Base-by-base conservation (phyloP, 2,797 vertebrate species). In the Muscicapa striata region DNA sequence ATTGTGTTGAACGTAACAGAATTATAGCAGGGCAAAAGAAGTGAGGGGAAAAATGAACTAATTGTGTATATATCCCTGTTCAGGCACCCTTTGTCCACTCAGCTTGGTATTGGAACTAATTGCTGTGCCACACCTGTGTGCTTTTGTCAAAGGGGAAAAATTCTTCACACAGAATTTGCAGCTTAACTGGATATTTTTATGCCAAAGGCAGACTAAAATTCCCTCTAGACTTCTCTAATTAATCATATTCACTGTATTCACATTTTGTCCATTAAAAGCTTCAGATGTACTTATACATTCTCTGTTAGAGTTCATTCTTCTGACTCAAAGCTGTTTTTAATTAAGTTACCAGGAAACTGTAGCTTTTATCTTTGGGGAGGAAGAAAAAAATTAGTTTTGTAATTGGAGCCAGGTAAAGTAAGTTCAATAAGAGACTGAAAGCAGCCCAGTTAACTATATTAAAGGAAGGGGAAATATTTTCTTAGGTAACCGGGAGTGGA, bases 401-500 rank as follows among this genome's bases (percentile, higher is more conserved):
- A 91, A 89, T 91, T 91, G 89, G 57, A 89, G 11, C 52, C 67
- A 88, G 32, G 81, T 83, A 29, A 96, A 92, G 67, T 46, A 86
- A 92, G 94, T 85, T 52, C 5, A 83, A 63, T 86, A 41, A 73
- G 92, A 89, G 40, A 22, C 61, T 80, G 69, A 67, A 85, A 91
- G 41, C 43, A 82, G 36, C 20, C 30, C 16, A 24, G 38, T 54
- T 59, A 36, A 36, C 77, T 74, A 4, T 1, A 9, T 62, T 23
- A 66, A 48, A 34, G 8, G 7, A 20, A 77, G 16, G 3, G 5
- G 11, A 3, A 38, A 32, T 49, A 15, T 83, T 20, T 92, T 61
- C 67, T 62, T 36, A 38, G 62, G 40, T 69, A 48, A 23, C 24
- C 82, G 74, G 52, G 17, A 45, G 21, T 43, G 58, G 27, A 16